Base-by-base conservation (phyloP, 1,140 invertebrate genomes). In the Epicauta chinensis region DNA sequence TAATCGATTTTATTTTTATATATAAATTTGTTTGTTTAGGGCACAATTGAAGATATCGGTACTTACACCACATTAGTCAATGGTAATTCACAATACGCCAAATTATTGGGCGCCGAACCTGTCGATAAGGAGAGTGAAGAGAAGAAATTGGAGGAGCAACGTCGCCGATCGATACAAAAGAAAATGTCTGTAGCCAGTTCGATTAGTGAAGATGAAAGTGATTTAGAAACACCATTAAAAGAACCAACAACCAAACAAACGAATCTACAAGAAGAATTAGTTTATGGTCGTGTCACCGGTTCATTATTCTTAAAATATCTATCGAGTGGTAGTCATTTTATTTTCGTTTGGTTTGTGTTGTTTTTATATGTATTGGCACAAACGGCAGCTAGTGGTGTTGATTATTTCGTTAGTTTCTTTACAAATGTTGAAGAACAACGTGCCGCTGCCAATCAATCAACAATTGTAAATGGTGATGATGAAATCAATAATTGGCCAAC, bases 341-440 rank as follows among this genome's bases (percentile, higher is more conserved):
- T 75, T 12, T 64, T 78, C 9, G 72, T 89, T 0, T 41, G 75
- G 0, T 51, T 80, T 1, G 74, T 90, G 13, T 37, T 81, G 0
- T 37, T 82, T 0, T 51, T 81, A 0, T 76, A 85, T 59, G 11
- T 89, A 1, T 11, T 87, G 1, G 81, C 86, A 0, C 87, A 91
- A 72, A 68, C 77, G 0, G 68, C 78, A 0, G 86, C 81, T 29
- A 86, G 83, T 51, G 78, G 79, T 0, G 78, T 79, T 5, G 89
- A 94, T 64, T 93, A 82, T 63, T 93, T 89, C 79, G 72, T 91
- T 0, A 83, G 84, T 53, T 83, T 79, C 49, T 93, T 89, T 89
- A 77, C 76, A 0, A 64, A 65, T 39, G 45, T 67, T 12, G 65
- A 68, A 55, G 65, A 69, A 44, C 23, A 23, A 23, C 23, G 23